phyloP scores from a whole-genome alignment of 2,797 vertebrate genomes.

The Malacoctenus gilli region DNA sequence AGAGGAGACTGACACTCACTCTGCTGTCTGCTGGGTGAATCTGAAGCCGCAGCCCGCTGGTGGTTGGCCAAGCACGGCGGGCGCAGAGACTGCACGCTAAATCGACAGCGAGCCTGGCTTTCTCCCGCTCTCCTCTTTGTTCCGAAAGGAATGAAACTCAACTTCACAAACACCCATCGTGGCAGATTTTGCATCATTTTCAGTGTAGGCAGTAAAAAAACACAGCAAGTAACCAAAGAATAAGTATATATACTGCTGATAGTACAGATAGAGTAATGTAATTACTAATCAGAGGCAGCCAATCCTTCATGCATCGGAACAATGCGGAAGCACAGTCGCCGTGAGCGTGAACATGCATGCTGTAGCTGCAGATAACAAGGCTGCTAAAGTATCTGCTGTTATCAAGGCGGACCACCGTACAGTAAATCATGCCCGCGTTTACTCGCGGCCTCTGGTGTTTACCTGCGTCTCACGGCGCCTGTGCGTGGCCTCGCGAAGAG shows the following conservation, averaged over 20 bases:
- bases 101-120: no score
- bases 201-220: no score
- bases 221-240: background rate
- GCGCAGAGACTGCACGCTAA: no score
- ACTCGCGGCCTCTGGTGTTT: background rate
- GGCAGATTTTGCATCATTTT: no score
- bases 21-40: background rate
- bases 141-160: no score
- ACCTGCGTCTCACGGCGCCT: background rate
- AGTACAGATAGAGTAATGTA: background rate
- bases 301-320: constrained; percentile 1
- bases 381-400: constrained; percentile 20
- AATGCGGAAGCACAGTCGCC: constrained; percentile 11
- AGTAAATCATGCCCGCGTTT: constrained; percentile 22
- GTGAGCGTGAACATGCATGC: constrained; percentile 8
- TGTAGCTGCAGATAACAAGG: constrained; percentile 22
- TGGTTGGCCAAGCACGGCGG: background rate
- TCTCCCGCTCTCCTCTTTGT: no score
- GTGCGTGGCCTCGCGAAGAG: background rate
- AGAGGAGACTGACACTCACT: background rate
- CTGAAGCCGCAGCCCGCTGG: background rate
- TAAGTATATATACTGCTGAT: no score
- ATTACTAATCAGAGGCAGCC: background rate
- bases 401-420: background rate
- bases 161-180: no score